Base-by-base conservation (phyloP, 2,888 invertebrate species). In the Branchellion lobata region DNA sequence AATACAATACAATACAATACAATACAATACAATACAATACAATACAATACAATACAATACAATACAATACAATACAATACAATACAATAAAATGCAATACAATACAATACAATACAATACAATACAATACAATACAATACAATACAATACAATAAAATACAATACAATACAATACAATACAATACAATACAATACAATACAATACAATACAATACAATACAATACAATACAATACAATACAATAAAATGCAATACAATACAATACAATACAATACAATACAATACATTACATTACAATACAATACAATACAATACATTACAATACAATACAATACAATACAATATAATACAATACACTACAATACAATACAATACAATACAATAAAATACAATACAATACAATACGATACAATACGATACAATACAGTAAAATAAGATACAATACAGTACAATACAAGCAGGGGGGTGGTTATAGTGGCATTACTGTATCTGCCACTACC, bases 41-140 rank as follows among this genome's bases (percentile, higher is more conserved):
- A 57, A 57, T 57, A 57, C 61, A 57, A 57, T 57, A 57, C 61
- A n/a, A 57, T 57, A 57, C 61, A 57, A 57, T 57, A 57, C 61
- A 57, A n/a, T 57, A 57, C 61, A 57, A 57, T 57, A 57, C 61
- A 57, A 57, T 57, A 57, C 61, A 57, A 57, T 57, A 57, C 61
- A 57, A 57, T 57, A 57, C 61, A 57, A 57, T 57, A 57, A 5
- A 57, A 57, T 57, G 21, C 61, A 57, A 57, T 57, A 57, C 61
- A 57, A 57, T 57, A 57, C 61, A 57, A 57, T 57, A 57, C 61
- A 57, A 57, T 57, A 57, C 61, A 57, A 57, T 57, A 57, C 61
- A 57, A n/a, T 57, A 57, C 61, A 57, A 57, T 57, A 57, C 61
- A 57, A n/a, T 57, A 57, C 61, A 57, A n/a, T 57, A 57, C 61